Evolutionary conservation across 2,113 vertebrate species (phyloP), one percentile per base, ranked within the genome.

Genomic region (Lipophrys pholis): DNA sequence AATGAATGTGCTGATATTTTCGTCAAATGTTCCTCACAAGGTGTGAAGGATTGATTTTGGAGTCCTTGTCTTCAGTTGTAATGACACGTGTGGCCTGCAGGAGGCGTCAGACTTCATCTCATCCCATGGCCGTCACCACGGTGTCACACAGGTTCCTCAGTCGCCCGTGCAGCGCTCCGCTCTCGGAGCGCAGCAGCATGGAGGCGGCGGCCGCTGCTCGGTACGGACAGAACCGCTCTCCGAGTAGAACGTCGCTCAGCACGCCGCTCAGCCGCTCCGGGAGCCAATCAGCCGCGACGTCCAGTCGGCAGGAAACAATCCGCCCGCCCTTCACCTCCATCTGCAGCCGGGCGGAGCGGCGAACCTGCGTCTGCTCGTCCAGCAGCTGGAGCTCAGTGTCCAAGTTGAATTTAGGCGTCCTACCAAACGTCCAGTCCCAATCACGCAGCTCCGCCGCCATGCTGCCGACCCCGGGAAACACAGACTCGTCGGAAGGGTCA

Each of bases 371-470:
- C 0, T 0, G 52, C 16, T 83, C 69, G 39, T 92, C 87, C 0
- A n/a, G 11, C 52, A 97, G 73, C 5, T 85, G 83, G 71, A 98
- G 92, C 21, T 58, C 71, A 0, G 93, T 94, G 35, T 81, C 87
- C 49, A 99, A 0, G 0, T 87, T 95, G 84, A 99, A 99, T 66
- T 95, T 96, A 0, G 97, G 98, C 0, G 95, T 99, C 90, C 91
- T 95, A 15, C 96, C 96, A n/a, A 96, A 98, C 0, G 94, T 84
- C 97, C 97, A 99, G 0, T 97, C 94, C 98, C 98, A 99, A 14
- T 87, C 81, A 30, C 91, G 91, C 4, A 99, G 91, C 61, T 96
- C 96, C 12, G 81, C 61, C n/a, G 87, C 87, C 91, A 86, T 91
- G 12, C 61, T 64, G 41, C 52, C 78, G 70, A 99, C 91, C 2